Evolutionary conservation across 2,888 invertebrate species (phyloP), one percentile per base, ranked within the genome.

Genomic region (Rhodophaea formosa): DNA sequence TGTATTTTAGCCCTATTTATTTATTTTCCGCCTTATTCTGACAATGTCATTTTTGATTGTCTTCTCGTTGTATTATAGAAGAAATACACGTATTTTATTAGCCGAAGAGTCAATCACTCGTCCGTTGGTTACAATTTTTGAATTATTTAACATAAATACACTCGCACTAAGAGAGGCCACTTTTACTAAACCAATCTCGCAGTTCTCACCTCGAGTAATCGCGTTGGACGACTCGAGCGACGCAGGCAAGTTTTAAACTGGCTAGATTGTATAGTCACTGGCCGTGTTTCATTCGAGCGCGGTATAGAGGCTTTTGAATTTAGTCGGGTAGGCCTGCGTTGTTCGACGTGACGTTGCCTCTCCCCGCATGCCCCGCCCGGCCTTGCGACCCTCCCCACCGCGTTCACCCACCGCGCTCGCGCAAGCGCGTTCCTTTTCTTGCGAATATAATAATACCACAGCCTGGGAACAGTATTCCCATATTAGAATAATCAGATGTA

Each of bases 11-110:
- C 83, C 79, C 83, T 84, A 86, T 87, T 88, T 88, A 89, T 87
- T 88, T 89, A 88, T 89, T 89, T 88, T 88, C 82, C 78, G 79
- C 77, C 77, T 79, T 88, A 86, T 87, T 85, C 85, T 87, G 84
- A 86, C 83, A 85, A 75, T 71, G 70, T 72, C 66, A 68, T 81
- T 81, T 68, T 73, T 74, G 70, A 68, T 64, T 62, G 70, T 71
- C 68, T 60, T 65, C 67, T 66, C 59, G 54, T 66, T 68, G 67
- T 63, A 65, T 70, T 66, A 69, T 56, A 62, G 63, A 60, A 68
- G 67, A 74, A 66, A 60, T 55, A 58, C 63, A 63, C 62, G 60
- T 62, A 60, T 62, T 59, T 64, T 60, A 65, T 64, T 66, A 67
- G 67, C 62, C 67, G 54, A 55, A 59, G 57, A 60, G 59, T 57